Base-by-base conservation (phyloP, 2,797 vertebrate genomes). In the Loris lydekkerianus region DNA sequence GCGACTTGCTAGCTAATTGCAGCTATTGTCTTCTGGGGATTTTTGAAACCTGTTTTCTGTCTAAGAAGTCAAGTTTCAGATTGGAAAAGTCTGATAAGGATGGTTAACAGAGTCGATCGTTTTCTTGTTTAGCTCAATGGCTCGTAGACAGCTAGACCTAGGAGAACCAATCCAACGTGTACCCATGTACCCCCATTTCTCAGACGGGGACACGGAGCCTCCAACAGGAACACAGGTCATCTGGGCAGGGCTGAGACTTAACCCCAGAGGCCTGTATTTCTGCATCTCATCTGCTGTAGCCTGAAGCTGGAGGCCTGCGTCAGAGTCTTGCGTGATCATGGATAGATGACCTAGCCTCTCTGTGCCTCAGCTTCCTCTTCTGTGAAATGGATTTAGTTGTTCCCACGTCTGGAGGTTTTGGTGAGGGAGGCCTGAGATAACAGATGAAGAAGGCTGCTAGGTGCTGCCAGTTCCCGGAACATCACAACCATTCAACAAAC, bases 41-140 rank as follows among this genome's bases (percentile, higher is more conserved):
- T 86, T n/a, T 86, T 77, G 90, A 73, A 27, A 69, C 31, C 84
- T 86, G 25, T 92, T 92, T 92, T 29, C 25, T 5, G 70, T 61
- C 46, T 43, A 20, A 31, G 20, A 56, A 89, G 49, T 76, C 21
- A n/a, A 11, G 23, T 88, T 85, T 76, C 31, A 70, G 40, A 46
- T n/a, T 53, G 77, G 58, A 70, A 89, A 83, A 87, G 43, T 56
- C 90, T 73, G 43, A 46, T 69, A 60, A 63, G n/a, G 29, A 78
- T 91, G 25, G 58, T 67, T 89, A 49, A n/a, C 21, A 77, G 82
- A 84, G 53, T 67, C 65, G 73, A 14, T 78, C 23, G n/a, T 83
- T 84, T 91, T 34, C 60, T 46, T 27, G 20, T 80, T 31, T 72
- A 60, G 65, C 21, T 60, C 17, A 80, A 14, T 63, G 46, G 43